Conservation (phyloP, 2,888 invertebrate genomes). For the Apodemia zela region DNA sequence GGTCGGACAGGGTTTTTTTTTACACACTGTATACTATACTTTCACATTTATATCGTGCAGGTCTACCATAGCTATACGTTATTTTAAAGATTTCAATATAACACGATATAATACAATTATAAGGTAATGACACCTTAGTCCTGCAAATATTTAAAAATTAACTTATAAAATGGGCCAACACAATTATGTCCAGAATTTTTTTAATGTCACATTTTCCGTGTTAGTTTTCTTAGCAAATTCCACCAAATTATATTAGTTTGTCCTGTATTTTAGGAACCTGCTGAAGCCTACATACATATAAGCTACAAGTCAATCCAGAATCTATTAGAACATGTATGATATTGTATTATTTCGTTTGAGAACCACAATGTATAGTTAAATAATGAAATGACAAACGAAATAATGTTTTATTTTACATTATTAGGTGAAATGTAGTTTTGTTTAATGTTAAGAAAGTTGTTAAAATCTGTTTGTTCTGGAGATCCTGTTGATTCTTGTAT, state of each 20-base stretch:
- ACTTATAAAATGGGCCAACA: no score
- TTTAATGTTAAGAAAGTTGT: conserved; percentile 54
- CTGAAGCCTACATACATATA: neutral
- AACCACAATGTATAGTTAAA: neutral
- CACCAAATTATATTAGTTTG: neutral
- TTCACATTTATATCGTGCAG: no score
- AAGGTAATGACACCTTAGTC: no score
- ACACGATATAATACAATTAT: no score
- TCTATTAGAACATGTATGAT: neutral
- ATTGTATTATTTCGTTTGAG: conserved; percentile 1
- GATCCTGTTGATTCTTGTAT: conserved; percentile 69
- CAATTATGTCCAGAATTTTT: neutral
- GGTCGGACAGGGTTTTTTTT: no score
- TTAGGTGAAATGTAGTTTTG: conserved; percentile 16
- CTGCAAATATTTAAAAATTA: no score
- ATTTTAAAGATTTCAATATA: no score
- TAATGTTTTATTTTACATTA: conserved; percentile 7
- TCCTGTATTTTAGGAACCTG: neutral
- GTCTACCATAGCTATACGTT: no score
- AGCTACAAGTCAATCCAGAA: conserved; percentile 1
- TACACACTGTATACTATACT: no score
- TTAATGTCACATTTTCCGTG: conserved; percentile 5
- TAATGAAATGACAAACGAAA: neutral
- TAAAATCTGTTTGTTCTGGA: conserved; percentile 45
- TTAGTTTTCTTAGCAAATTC: neutral